Evolutionary conservation across 2,113 vertebrate species (phyloP).

Genomic region (Sylvia atricapilla): DNA sequence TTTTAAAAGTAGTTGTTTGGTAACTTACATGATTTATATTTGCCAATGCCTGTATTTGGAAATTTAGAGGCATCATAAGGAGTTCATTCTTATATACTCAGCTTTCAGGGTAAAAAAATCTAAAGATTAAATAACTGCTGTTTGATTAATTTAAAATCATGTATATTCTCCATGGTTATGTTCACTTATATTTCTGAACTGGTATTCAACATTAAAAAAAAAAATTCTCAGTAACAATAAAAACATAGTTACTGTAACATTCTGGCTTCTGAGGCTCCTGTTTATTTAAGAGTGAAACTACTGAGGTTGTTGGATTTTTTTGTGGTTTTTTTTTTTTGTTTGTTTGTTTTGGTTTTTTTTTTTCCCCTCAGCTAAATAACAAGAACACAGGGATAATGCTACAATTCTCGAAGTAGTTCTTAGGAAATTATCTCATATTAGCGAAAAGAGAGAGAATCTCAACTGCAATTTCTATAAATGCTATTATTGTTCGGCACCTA

Average conservation of each 20-base stretch:
- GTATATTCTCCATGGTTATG: background rate
- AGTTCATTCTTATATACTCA: background rate
- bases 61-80: background rate
- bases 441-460: background rate
- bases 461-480: background rate
- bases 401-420: background rate
- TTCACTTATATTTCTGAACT: background rate
- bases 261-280: background rate
- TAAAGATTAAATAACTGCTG: background rate
- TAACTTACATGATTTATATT: background rate
- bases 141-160: background rate
- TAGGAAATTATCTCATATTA: background rate
- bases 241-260: background rate
- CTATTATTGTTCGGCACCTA: background rate
- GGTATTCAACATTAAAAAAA: background rate
- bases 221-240: background rate
- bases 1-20: background rate
- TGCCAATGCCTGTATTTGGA: background rate
- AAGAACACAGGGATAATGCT: background rate
- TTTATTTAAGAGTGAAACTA: background rate
- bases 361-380: background rate
- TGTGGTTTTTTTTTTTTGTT: no score
- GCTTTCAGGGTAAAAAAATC: background rate
- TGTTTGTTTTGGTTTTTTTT: background rate
- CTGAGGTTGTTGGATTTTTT: background rate